Percentiles rank a stretch among this genome's conserved stretches.
phyloP scores from a whole-genome alignment of 2,113 vertebrate species.

The Triplophysa siluroides region DNA sequence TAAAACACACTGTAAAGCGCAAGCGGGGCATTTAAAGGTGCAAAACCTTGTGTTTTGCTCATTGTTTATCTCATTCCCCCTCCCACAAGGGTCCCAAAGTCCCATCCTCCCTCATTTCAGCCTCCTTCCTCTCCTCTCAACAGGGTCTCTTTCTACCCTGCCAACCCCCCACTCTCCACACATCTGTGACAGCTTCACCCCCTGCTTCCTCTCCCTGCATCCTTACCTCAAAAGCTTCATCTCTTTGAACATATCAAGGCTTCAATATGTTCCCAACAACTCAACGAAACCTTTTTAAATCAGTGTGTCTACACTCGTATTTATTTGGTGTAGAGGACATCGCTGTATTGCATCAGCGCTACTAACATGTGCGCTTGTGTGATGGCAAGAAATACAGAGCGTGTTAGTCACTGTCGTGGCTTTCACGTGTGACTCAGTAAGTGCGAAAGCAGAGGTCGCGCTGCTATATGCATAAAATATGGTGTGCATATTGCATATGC shows the following conservation, averaged over 20 bases:
- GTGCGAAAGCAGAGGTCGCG: conserved; percentile 50
- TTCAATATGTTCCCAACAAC: conserved; percentile 4
- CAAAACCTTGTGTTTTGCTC: not conserved
- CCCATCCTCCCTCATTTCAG: conserved; percentile 19
- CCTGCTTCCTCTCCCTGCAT: conserved; percentile 36
- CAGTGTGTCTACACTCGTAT: conserved; percentile 4
- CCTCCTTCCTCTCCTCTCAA: conserved; percentile 35
- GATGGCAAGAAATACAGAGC: conserved; percentile 33
- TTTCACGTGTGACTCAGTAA: conserved; percentile 50
- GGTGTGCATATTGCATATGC: conserved; percentile 40
- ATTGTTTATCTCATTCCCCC: not conserved
- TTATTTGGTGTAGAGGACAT: not conserved
- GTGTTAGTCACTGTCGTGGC: conserved; percentile 49
- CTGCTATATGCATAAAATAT: conserved; percentile 39
- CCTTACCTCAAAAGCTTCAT: conserved; percentile 33
- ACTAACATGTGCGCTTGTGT: conserved; percentile 45
- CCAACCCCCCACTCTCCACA: conserved; percentile 47
- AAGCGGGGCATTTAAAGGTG: conserved; percentile 22
- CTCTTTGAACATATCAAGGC: conserved; percentile 18
- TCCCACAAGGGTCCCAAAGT: conserved; percentile 8
- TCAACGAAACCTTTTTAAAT: not conserved
- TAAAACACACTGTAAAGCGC: conserved; percentile 8
- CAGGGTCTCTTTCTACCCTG: conserved; percentile 37
- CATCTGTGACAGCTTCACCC: conserved; percentile 40
- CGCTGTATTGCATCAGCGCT: conserved; percentile 45